A percentile compares a stretch with the other conserved stretches of the same genome.
These are phyloP conservation scores for Conger conger DNA, from an alignment of 2,113 vertebrate genomes.

Conservation along the genomic window DNA sequence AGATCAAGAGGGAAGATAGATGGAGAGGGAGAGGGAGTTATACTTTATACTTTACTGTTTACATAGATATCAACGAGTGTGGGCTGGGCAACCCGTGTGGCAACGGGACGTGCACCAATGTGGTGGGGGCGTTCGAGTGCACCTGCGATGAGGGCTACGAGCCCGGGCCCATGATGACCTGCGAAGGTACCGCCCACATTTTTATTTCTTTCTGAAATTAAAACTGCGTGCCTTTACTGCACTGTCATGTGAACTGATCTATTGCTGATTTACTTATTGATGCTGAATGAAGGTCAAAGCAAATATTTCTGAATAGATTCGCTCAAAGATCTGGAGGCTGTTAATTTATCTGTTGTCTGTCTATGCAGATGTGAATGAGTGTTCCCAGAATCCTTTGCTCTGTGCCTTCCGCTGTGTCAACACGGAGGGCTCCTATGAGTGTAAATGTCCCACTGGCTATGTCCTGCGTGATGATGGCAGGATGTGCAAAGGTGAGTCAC, in stretches of 20 bases:
- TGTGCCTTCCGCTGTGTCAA: constrained; percentile 98
- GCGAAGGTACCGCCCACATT: constrained; percentile 77
- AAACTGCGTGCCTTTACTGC: background rate
- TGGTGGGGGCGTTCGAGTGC: constrained; percentile 92
- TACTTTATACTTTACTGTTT: background rate
- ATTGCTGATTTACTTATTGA: no score
- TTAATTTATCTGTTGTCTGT: background rate
- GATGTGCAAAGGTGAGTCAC: constrained; percentile 90
- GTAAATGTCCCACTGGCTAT: constrained; percentile 91
- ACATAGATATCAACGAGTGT: constrained; percentile 90
- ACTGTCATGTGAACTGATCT: no score
- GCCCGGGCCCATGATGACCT: constrained; percentile 96
- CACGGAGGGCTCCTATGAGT: constrained; percentile 91
- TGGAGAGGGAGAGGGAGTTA: no score
- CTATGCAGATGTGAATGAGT: constrained; percentile 88
- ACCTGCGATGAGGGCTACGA: constrained; percentile 94
- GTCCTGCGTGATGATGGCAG: constrained; percentile 88
- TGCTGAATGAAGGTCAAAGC: no score
- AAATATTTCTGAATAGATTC: no score
- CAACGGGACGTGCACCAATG: constrained; percentile 94
- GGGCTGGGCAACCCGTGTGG: constrained; percentile 88
- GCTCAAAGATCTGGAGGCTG: background rate
- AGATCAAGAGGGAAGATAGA: no score
- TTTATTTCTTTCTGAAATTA: background rate
- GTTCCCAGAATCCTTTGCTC: constrained; percentile 91